Conservation (phyloP, 2,888 invertebrate species). For the Zootermopsis nevadensis region DNA sequence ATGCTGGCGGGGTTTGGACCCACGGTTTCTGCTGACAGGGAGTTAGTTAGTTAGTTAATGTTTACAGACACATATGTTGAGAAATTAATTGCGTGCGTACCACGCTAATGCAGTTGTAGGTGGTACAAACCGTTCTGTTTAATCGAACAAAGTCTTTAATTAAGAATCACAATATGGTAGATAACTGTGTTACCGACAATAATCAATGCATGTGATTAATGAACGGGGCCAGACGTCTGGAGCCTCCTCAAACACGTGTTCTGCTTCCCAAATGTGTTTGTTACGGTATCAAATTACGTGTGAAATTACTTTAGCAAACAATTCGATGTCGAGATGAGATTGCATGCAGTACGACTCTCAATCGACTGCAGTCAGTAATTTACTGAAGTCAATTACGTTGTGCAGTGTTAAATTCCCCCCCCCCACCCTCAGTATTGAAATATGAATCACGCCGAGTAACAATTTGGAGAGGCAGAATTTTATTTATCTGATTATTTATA, state of each 20-base stretch:
- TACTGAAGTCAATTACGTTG: neutral
- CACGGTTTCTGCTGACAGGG: neutral
- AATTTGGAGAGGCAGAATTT: neutral
- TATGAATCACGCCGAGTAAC: neutral
- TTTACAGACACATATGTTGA: too few species aligned
- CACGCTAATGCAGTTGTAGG: too few species aligned
- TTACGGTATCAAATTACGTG: neutral
- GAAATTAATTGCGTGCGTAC: too few species aligned
- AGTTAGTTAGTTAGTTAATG: slow-evolving; percentile 2
- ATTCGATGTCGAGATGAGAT: neutral
- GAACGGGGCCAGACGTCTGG: neutral
- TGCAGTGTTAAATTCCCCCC: neutral
- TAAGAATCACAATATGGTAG: too few species aligned
- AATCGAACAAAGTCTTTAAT: too few species aligned
- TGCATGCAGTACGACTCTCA: neutral
- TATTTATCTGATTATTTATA: too few species aligned
- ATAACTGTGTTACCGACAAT: neutral
- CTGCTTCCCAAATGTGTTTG: neutral
- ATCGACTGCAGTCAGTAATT: neutral
- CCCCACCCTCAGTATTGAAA: neutral
- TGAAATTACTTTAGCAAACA: neutral
- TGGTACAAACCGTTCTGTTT: too few species aligned
- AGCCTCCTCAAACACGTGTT: neutral
- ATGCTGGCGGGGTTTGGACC: too few species aligned
- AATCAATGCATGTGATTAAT: neutral